Evolutionary conservation across 1,140 invertebrate species (phyloP), one percentile per base, ranked within the genome.

Genomic region (Maniola jurtina): DNA sequence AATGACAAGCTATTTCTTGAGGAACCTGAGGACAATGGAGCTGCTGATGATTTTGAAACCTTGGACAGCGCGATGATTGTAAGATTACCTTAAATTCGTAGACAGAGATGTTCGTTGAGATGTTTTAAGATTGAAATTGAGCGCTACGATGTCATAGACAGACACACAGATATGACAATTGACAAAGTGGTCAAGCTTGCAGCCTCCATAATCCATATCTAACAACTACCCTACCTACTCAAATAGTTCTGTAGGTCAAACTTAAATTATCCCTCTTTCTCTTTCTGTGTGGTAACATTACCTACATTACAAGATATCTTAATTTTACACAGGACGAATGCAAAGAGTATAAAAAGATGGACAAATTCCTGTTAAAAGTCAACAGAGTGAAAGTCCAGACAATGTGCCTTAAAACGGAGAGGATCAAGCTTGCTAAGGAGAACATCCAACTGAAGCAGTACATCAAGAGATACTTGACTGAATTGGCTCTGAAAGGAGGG

Each of bases 291-390:
- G n/a, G n/a, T n/a, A n/a, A n/a, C n/a, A n/a, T n/a, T n/a, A n/a
- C n/a, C n/a, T n/a, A n/a, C n/a, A n/a, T n/a, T n/a, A n/a, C n/a
- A n/a, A n/a, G n/a, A n/a, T n/a, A n/a, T 6, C 6, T 33, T 52
- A 56, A 56, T 36, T 56, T 36, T 14, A 36, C 35, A 36, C 35
- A 92, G 91, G 73, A 83, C 15, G 85, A 90, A 77, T 88, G 82
- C 61, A 86, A 90, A 42, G 80, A 86, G 59, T 90, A 81, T 68
- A 82, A 73, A 25, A 88, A 91, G 75, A 76, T 92, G 79, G 84
- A 90, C 57, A 91, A 91, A 56, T 90, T 92, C 62, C 68, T 91
- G 57, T 70, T 91, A 36, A 92, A 92, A 83, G 66, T 84, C 11
- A 91, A 90, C 71, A 72, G 84, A 70, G 89, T 84, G 0, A 86